Evolutionary conservation across 2,888 invertebrate species (phyloP).

Genomic region (Schizotus pectinicornis): DNA sequence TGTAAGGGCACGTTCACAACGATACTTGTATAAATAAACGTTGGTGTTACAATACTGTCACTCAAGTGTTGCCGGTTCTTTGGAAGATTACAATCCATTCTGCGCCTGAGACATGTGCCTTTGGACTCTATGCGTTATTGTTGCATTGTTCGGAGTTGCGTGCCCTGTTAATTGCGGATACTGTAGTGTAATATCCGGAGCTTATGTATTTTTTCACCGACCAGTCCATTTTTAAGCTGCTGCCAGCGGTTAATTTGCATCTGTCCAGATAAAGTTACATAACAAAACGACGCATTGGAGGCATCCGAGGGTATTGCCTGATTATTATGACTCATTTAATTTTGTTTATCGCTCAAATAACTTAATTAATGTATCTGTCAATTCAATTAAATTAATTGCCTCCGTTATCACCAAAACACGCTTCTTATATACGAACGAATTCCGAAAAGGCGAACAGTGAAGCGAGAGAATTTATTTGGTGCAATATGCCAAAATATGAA

Average conservation of each 20-base stretch:
- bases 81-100: too few relatives aligned
- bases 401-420: constrained; percentile 8
- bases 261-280: not conserved
- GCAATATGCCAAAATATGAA: not conserved
- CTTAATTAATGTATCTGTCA: constrained; percentile 24
- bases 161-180: constrained; percentile 1
- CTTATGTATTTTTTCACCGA: not conserved
- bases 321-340: constrained; percentile 20
- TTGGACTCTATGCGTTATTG: too few relatives aligned
- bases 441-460: not conserved
- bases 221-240: not conserved
- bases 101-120: too few relatives aligned
- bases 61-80: too few relatives aligned
- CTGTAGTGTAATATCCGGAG: not conserved
- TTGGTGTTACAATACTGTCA: too few relatives aligned
- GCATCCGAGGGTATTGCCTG: not conserved
- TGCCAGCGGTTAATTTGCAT: not conserved
- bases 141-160: not conserved
- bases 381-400: constrained; percentile 23
- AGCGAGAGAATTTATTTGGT: not conserved
- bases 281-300: not conserved
- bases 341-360: constrained; percentile 19
- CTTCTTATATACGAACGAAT: not conserved
- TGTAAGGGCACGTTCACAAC: too few relatives aligned
- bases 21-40: too few relatives aligned